Conservation (phyloP, 2,113 vertebrate species). For the Lagenorhynchus albirostris region DNA sequence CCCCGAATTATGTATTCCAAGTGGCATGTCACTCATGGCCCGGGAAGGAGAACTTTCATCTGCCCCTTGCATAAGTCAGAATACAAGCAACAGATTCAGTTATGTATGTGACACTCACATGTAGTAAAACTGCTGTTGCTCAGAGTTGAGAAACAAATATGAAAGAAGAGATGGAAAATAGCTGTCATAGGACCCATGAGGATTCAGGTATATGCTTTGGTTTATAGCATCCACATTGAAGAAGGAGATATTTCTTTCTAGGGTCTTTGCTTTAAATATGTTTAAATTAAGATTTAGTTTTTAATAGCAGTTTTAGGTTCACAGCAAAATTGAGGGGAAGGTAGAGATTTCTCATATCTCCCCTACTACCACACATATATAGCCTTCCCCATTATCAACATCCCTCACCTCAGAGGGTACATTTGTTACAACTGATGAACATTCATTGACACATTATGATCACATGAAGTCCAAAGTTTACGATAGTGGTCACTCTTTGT, state of each 20-base stretch:
- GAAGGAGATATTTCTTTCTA: neutral
- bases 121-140: neutral
- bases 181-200: no score
- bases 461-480: neutral
- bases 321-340: neutral
- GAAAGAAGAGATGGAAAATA: neutral
- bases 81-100: neutral
- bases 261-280: neutral
- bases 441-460: neutral
- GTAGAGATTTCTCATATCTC: neutral
- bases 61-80: neutral
- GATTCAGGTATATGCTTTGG: neutral
- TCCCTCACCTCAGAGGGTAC: neutral
- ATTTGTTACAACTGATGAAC: neutral
- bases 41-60: neutral
- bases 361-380: neutral
- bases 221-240: neutral
- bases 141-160: neutral
- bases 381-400: neutral
- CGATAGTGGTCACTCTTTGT: neutral
- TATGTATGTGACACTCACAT: neutral
- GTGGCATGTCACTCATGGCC: rapidly evolving
- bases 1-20: neutral
- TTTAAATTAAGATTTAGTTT: neutral
- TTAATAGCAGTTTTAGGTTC: neutral